phyloP scores from a whole-genome alignment of 2,113 vertebrate genomes.

The Sclerurus mexicanus region DNA sequence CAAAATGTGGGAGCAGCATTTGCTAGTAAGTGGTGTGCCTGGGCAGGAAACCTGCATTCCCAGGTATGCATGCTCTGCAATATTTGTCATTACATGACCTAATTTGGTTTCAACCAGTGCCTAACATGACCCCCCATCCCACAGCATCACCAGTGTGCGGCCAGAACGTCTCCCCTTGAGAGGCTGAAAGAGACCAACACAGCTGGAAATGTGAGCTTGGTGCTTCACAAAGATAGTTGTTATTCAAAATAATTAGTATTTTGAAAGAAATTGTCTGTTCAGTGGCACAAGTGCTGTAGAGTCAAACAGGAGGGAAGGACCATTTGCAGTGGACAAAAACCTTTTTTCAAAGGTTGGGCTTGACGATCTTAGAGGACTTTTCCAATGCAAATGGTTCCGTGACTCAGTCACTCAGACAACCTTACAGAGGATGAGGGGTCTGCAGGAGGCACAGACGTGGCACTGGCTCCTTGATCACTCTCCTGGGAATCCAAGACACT shows the following conservation, averaged over 20 bases:
- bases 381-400: not conserved
- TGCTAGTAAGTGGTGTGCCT: not conserved
- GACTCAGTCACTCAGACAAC: not conserved
- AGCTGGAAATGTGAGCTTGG: not conserved
- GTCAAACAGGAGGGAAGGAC: not conserved
- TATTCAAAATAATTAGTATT: not conserved
- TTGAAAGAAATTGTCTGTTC: not conserved
- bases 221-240: not conserved
- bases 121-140: fast-evolving
- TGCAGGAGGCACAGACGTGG: fast-evolving
- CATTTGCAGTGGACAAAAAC: not conserved
- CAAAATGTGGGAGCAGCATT: not conserved
- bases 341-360: not conserved
- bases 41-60: not conserved
- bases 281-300: not conserved
- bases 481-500: not conserved
- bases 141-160: fast-evolving
- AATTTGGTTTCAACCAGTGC: not conserved
- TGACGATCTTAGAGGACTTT: not conserved
- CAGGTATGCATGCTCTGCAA: not conserved
- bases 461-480: fast-evolving
- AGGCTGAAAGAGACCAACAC: not conserved
- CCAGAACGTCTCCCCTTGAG: not conserved
- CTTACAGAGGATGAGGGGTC: not conserved
- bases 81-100: not conserved